Evolutionary conservation across 2,797 vertebrate species (phyloP).

Genomic region (Oreochromis mossambicus): DNA sequence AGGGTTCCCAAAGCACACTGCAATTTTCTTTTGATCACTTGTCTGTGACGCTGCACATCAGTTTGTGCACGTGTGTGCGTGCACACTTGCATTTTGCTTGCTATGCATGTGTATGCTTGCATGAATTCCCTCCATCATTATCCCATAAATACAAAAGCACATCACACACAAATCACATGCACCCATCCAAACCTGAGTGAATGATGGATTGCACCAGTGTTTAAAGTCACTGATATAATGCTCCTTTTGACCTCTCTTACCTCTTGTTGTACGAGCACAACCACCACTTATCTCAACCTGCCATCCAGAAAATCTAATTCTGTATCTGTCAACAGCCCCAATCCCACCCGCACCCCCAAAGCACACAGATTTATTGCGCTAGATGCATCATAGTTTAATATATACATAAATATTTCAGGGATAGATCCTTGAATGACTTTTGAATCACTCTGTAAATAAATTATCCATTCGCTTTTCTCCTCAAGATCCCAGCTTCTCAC

Average conservation of each 20-base stretch:
- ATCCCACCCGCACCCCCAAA: background rate
- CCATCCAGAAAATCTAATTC: conserved; percentile 42
- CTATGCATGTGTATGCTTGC: background rate
- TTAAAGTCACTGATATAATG: conserved; percentile 21
- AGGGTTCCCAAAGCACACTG: conserved; percentile 42
- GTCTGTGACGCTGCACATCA: conserved; percentile 38
- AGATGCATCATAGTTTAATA: conserved; percentile 3
- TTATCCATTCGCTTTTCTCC: background rate
- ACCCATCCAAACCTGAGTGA: conserved; percentile 10
- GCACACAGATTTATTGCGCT: background rate
- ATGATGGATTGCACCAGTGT: conserved; percentile 33
- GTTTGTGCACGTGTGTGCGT: background rate
- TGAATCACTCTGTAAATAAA: conserved; percentile 9
- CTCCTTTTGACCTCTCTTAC: conserved; percentile 35
- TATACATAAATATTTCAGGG: conserved; percentile 26
- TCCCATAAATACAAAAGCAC: conserved; percentile 6
- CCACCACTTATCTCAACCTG: conserved; percentile 20
- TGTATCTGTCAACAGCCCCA: conserved; percentile 20
- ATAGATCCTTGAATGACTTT: conserved; percentile 7
- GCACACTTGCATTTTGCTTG: background rate
- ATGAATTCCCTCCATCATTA: conserved; percentile 15
- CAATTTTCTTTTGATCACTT: conserved; percentile 54
- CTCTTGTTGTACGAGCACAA: conserved; percentile 17
- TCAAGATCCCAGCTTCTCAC: background rate
- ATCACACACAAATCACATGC: conserved; percentile 12